These are phyloP conservation scores for Pipistrellus nathusii DNA, from an alignment of 2,797 vertebrate species.

Conservation along the genomic window DNA sequence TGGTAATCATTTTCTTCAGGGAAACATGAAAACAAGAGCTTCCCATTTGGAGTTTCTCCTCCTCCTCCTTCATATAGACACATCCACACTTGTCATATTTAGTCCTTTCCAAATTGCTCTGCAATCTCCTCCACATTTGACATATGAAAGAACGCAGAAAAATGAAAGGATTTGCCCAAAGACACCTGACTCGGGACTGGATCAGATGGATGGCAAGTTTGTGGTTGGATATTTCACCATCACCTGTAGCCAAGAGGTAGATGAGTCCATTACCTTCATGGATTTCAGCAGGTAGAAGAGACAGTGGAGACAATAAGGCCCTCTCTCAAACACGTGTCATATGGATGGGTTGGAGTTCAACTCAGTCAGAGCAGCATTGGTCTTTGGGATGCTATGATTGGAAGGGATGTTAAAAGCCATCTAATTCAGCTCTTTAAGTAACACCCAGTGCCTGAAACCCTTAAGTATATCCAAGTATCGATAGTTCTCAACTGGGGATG, in stretches of 20 bases:
- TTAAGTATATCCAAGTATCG: neutral
- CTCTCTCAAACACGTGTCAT: neutral
- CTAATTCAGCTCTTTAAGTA: neutral
- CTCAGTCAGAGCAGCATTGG: neutral
- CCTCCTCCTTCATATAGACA: neutral
- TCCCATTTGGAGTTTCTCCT: neutral
- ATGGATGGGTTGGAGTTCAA: neutral
- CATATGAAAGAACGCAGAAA: neutral
- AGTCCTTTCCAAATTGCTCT: neutral
- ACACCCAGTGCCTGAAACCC: neutral
- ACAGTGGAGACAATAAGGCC: neutral
- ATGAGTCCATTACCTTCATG: neutral
- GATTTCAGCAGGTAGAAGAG: neutral
- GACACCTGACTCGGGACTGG: neutral
- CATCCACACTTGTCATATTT: neutral
- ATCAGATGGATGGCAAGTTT: neutral
- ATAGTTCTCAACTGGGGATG: neutral
- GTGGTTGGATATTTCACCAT: neutral
- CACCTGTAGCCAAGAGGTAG: neutral
- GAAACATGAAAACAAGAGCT: neutral
- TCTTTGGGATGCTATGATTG: constrained; percentile 1
- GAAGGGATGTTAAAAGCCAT: neutral
- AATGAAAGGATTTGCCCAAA: neutral
- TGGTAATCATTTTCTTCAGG: neutral
- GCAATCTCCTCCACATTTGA: neutral